Base-by-base conservation (phyloP, 1,140 invertebrate genomes). In the Drosophila serrata region DNA sequence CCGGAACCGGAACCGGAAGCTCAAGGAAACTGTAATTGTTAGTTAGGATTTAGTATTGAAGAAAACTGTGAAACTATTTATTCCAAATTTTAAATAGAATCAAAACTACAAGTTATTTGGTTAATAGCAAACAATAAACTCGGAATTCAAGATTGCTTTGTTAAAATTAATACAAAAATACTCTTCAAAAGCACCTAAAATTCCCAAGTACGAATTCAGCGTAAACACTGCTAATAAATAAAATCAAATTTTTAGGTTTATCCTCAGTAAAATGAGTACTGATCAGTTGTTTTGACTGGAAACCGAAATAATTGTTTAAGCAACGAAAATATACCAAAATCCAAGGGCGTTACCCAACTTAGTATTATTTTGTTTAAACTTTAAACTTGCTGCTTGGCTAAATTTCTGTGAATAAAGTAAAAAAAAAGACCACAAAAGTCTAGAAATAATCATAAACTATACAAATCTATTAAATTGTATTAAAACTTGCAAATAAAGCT, bases 1-100 rank as follows among this genome's bases (percentile, higher is more conserved):
- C n/a, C n/a, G n/a, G n/a, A n/a, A n/a, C n/a, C n/a, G 55, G 19
- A 33, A 31, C 27, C n/a, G 61, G 37, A 63, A 42, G 6, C 19
- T 33, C 0, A 13, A 49, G 4, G 31, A 4, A 53, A 51, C 6
- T 8, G 4, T 2, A 33, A 13, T 17, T 29, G 11, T 49, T 17
- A 7, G 19, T 6, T 12, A 2, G 37, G 15, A n/a, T 5, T 11
- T 15, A 37, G 4, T 37, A 15, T 37, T 12, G 4, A 11, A 2
- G 39, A 2, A 11, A 42, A 39, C 15, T 39, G 6, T 39, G 7
- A 15, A n/a, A 42, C 1, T 15, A 6, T 37, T 37, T 6, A 37
- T 15, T 6, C 4, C 0, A 13, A 5, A 4, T 37, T 15, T 15
- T 6, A 0, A 5, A 13, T 9, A 33, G 31, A 33, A 31, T 8